Base-by-base conservation (phyloP, 2,797 vertebrate species). In the Bufotes viridis region DNA sequence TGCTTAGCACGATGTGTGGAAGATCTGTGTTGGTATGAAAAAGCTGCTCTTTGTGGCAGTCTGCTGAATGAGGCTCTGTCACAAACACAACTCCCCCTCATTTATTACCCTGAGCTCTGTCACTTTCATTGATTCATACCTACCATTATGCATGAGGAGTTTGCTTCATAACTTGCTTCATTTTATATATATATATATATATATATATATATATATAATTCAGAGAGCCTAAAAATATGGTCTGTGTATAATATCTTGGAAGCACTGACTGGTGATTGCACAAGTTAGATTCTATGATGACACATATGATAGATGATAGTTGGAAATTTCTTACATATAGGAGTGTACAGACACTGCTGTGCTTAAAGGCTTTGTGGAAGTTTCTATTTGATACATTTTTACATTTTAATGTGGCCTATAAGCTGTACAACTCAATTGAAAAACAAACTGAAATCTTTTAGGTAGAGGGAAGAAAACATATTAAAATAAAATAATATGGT, bases 91-190 rank as follows among this genome's bases (percentile, higher is more conserved):
- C 69, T 79, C 8, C 9, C 70, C 67, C 67, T 74, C 57, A 65
- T 81, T 74, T 49, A 69, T 58, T 55, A 87, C 82, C 85, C 74
- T 29, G 18, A 84, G 8, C 85, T 84, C 87, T 78, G 58, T 58
- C 69, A 69, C 81, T 53, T 88, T 74, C 34, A 53, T 60, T 87
- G 57, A 69, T 72, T 70, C 84, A 88, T 88, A 76, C 61, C 65
- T 81, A 82, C 87, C 75, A 24, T 60, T 74, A 84, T 82, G 67
- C 22, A 0, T 0, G 20, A 51, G 22, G 15, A 65, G 42, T n/a
- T 85, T n/a, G 58, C 34, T 78, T 78, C 65, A 67, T 18, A 63
- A 61, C 22, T 9, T 34, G 1, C 3, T 34, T 34, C 3, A 1
- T 34, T 34, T 34, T 34, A 34, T 34, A 1, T 34, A 34, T 34